Base-by-base conservation (phyloP, 2,113 vertebrate species). In the Reinhardtius hippoglossoides region DNA sequence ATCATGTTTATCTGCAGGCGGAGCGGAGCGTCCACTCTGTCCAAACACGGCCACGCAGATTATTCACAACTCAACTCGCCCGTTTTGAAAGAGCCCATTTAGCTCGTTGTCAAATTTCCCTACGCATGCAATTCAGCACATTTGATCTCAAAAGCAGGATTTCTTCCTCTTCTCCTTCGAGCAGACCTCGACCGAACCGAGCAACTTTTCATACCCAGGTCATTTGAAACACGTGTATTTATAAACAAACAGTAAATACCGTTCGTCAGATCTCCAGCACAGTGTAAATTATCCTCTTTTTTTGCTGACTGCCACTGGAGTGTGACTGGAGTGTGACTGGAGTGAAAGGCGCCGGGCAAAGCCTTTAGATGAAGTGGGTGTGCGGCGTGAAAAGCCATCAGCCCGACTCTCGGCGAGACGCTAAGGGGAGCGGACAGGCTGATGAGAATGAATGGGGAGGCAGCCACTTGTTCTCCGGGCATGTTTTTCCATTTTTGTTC, bases 371-470 rank as follows among this genome's bases (percentile, higher is more conserved):
- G 69, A 80, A 84, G 76, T 46, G 66, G 24, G 71, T 46, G 79
- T 73, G 70, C 55, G 21, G 77, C 52, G 37, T 87, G 74, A 74
- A 80, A 72, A 82, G 76, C 75, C 79, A 77, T 86, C 84, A 71
- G 67, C 42, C 24, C 3, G 55, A 16, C 67, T 73, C 84, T 82
- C 79, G 71, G 74, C 76, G 80, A 83, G 80, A 75, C 52, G 57
- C 67, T 84, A 24, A 83, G 74, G 63, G 69, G 80, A 85, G 67
- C 59, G 71, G 82, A 78, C 82, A 74, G 76, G 55, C 79, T 89
- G 90, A 91, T 89, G 89, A 88, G 74, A 79, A 91, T 83, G 83
- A 87, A 91, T 87, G 74, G 76, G 76, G 80, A 70, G 52, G 66
- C 67, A 27, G 64, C 78, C 55, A 31, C 64, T 74, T 76, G 35